Percentiles rank a stretch among this genome's conserved stretches.
Evolutionary conservation across 1,140 invertebrate genomes (phyloP).

Genomic region (Sweltsa coloradensis): DNA sequence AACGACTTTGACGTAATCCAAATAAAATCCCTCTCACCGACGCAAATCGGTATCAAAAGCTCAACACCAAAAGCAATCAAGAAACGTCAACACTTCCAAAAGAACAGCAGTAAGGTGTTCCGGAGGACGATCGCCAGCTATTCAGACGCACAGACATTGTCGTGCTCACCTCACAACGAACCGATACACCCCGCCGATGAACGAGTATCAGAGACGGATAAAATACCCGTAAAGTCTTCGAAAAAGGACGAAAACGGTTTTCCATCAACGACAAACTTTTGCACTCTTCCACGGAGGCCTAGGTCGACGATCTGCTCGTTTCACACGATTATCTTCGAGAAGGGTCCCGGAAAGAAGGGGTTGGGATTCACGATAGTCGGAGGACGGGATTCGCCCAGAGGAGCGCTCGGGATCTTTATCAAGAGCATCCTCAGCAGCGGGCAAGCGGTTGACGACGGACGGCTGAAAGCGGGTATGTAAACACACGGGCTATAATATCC

Average conservation of each 20-base stretch:
- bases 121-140: conserved; percentile 39
- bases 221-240: background rate
- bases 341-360: conserved; percentile 72
- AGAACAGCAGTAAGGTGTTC: conserved; percentile 39
- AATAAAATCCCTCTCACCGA: background rate
- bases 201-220: conserved; percentile 5
- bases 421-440: conserved; percentile 80
- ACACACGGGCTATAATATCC: too few relatives aligned
- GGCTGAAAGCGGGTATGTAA: conserved; percentile 61
- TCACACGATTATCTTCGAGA: conserved; percentile 65
- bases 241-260: background rate
- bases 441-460: conserved; percentile 74
- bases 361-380: conserved; percentile 87
- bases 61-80: conserved; percentile 15
- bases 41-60: background rate
- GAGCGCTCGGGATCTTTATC: conserved; percentile 80
- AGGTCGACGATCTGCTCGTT: conserved; percentile 51
- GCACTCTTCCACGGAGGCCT: conserved; percentile 49
- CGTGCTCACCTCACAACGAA: conserved; percentile 9
- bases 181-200: conserved; percentile 1
- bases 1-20: background rate
- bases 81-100: conserved; percentile 39
- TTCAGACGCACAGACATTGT: too few relatives aligned
- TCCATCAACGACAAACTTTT: conserved; percentile 31
- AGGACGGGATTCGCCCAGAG: conserved; percentile 76